Evolutionary conservation across 2,797 vertebrate genomes (phyloP), one percentile per base, ranked within the genome.

Genomic region (Leucoraja ocellata): DNA sequence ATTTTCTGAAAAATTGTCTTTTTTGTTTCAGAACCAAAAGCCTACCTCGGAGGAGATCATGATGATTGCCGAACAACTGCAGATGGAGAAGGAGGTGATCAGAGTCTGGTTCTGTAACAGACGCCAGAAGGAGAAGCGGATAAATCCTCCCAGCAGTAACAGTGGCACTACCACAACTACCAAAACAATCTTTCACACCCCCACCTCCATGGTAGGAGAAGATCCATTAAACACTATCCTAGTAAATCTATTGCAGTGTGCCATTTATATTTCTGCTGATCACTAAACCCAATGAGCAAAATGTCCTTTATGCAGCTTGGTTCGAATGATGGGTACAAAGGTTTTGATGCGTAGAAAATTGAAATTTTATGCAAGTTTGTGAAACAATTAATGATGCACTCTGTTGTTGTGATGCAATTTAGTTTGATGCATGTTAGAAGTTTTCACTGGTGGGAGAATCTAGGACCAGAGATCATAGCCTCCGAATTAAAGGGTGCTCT

Each of bases 31-130:
- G 98, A 99, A 99, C 97, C 99, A 99, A 98, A 99, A 99, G 98
- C 99, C 99, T 99, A 99, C 98, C 98, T 99, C 99, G 97, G 99
- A 99, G 96, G 99, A 99, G 97, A 99, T 99, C 97, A 98, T 98
- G 96, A 98, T 99, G 98, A 99, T 99, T 95, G 98, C 99, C 94
- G 99, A 99, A 96, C 98, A 99, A 97, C 98, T 99, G 95, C 99
- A 98, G 96, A 99, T 99, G 99, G 99, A 99, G 96, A 99, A 99
- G 96, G 99, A 99, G 97, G 99, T 99, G 96, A 99, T 99, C 96
- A 98, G 99, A 94, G 98, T 99, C 96, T 99, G 99, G 99, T 99
- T 99, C 97, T 99, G 99, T 97, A 99, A 99, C 96, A 98, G 99
- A 93, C 97, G 98, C 95, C 99, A 99, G 96, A 99, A 99, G 93